These are phyloP conservation scores for Alentia gelatinosa DNA, from an alignment of 2,888 invertebrate genomes.

Conservation along the genomic window DNA sequence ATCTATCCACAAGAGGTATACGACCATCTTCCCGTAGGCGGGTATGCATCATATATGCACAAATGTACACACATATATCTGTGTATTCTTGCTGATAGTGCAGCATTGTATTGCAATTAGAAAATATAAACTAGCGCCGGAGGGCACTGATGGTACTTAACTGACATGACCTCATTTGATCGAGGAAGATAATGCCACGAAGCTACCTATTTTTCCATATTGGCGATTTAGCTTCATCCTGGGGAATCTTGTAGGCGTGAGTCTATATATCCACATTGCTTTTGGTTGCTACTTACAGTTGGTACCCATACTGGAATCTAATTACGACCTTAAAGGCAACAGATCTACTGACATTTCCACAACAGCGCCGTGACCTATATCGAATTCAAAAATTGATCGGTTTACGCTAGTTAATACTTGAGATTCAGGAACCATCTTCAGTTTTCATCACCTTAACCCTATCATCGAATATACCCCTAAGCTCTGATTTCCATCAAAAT, in stretches of 20 bases:
- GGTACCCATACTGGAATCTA: neutral
- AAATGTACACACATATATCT: no score
- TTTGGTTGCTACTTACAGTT: neutral
- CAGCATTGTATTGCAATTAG: neutral
- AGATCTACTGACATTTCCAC: neutral
- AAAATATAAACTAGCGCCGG: no score
- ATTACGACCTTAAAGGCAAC: neutral
- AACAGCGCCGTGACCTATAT: neutral
- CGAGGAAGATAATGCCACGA: neutral
- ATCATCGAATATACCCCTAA: no score
- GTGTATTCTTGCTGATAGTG: neutral
- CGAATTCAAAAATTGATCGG: neutral
- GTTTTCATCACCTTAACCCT: neutral
- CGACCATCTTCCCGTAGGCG: no score
- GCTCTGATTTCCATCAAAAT: no score
- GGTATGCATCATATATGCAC: no score
- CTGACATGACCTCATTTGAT: neutral
- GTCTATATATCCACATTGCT: neutral
- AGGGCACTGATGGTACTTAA: neutral
- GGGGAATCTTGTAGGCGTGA: neutral
- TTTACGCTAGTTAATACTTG: neutral
- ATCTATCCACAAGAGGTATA: no score
- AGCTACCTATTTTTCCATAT: neutral
- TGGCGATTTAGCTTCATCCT: neutral
- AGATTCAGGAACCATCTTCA: neutral